Evolutionary conservation across 2,888 invertebrate species (phyloP), one percentile per base, ranked within the genome.

Genomic region (Lobophora halterata): DNA sequence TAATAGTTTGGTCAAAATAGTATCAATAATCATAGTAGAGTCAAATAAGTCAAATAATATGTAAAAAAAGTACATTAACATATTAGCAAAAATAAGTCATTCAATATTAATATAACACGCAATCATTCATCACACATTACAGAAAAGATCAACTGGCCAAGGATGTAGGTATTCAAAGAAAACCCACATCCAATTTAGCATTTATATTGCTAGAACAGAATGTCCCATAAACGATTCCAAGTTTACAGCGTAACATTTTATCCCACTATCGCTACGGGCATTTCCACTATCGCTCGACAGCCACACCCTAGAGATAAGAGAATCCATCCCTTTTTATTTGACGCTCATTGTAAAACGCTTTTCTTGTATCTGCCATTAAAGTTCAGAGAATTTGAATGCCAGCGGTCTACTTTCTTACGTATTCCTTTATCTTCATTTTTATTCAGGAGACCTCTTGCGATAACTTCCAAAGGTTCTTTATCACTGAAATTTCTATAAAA

Each of bases 271-370:
- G 13, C 32, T 31, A 20, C 17, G 21, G 32, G 26, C 16, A 32
- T 42, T 36, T 28, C 13, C 28, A 42, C 36, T 42, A 42, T 42
- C 36, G 16, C 3, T n/a, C 8, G 13, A 27, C 24, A 17, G 32
- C 36, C 27, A 24, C 21, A 28, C 38, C 32, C 26, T 36, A 28
- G 30, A 39, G 40, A 49, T 39, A 49, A 46, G 34, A 42, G 5
- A 28, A 29, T 20, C 17, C 38, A 28, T 39, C 26, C 37, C 29
- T 38, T 46, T 47, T 24, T 42, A 38, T 28, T 35, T 32, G 33
- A 29, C 30, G 34, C 28, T 41, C 29, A 38, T 46, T 49, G 47
- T 49, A 39, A 44, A 46, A 44, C 43, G 46, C 35, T 47, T 49
- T 49, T 47, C 42, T 42, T 46, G 43, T 52, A 43, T 41, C 41